Evolutionary conservation across 2,888 invertebrate species (phyloP), one percentile per base, ranked within the genome.

Genomic region (Tetranychus piercei): DNA sequence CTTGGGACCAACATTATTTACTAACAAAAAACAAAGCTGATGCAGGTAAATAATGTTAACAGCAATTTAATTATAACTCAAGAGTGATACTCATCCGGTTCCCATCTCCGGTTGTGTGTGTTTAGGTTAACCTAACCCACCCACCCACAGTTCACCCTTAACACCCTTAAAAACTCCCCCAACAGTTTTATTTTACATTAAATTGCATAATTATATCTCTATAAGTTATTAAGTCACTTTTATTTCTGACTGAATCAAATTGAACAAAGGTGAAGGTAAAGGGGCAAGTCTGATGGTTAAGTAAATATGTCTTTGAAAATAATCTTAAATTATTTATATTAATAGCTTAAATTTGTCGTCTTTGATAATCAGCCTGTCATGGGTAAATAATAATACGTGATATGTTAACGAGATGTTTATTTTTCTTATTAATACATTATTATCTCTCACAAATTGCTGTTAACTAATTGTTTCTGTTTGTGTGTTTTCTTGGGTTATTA

Each of bases 21-120:
- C n/a, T n/a, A 45, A 15, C 55, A 55, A 15, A 55, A 34, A 34
- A 34, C 34, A 34, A 34, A 55, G 55, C 9, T 55, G 4, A 1
- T 55, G 7, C 9, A 6, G 55, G 55, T 55, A 67, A 67, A 67
- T 9, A 18, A 67, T 6, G 23, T 67, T 67, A 23, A 67, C 23
- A 22, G 67, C 67, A 67, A 67, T 67, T 67, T 67, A 67, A 67
- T 67, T 67, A 67, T 22, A 67, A 67, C 23, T 6, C 67, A 67
- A 18, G 9, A 67, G 20, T 22, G 23, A 67, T 22, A n/a, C 23
- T 67, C 20, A 55, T 55, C 55, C 55, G 55, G 55, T 55, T 55
- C 55, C 55, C 55, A 55, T 55, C 55, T 55, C 55, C 55, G 55
- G 55, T 45, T 45, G 45, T 55, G 55, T 55, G 55, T 55, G 34